Conservation (phyloP, 2,797 vertebrate genomes). For the Sarcophilus harrisii region DNA sequence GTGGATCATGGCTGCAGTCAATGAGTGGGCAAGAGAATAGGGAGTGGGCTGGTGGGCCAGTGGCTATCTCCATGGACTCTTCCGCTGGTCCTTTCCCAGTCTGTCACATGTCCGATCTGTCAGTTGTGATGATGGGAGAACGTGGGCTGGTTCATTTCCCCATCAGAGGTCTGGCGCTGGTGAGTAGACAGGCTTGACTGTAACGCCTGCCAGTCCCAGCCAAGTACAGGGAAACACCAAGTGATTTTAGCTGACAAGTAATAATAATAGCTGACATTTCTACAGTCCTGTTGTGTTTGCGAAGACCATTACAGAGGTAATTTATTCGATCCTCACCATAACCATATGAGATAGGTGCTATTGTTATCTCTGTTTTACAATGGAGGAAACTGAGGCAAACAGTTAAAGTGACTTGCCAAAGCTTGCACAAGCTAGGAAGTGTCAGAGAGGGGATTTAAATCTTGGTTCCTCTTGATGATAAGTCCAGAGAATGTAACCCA, state of each 20-base stretch:
- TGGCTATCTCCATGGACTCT: background rate
- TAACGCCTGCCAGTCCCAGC: background rate
- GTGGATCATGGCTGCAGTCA: background rate
- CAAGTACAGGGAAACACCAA: background rate
- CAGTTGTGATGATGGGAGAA: background rate
- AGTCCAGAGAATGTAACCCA: background rate
- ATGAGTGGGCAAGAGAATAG: background rate
- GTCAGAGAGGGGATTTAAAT: background rate
- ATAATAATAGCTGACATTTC: background rate
- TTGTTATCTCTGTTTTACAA: background rate
- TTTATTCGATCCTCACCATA: background rate
- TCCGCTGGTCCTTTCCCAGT: background rate
- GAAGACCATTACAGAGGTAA: background rate
- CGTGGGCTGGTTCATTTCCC: background rate
- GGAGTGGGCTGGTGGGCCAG: background rate
- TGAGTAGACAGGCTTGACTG: background rate
- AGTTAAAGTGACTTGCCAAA: background rate
- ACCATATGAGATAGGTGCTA: background rate
- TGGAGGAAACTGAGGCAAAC: background rate
- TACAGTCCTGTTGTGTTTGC: background rate
- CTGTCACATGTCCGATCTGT: background rate
- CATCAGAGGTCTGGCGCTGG: background rate
- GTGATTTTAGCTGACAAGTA: background rate
- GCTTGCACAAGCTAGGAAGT: background rate
- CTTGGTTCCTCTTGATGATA: background rate